Percentiles rank a stretch among this genome's conserved stretches.
phyloP scores from a whole-genome alignment of 2,797 vertebrate species.

The Botia almorhae region DNA sequence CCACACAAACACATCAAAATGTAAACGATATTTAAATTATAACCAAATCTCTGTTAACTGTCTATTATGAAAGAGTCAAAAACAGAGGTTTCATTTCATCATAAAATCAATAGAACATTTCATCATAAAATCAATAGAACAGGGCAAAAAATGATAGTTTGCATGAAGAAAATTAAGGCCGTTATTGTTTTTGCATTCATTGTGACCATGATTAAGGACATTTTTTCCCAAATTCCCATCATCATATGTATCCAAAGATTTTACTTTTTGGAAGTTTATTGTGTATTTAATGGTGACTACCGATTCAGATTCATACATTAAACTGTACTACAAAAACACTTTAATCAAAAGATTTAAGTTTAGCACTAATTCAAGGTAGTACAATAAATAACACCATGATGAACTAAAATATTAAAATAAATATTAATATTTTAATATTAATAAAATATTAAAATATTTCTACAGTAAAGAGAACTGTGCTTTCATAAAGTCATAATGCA shows the following conservation, averaged over 20 bases:
- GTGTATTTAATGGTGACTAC: too few relatives aligned
- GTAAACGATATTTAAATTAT: neutral
- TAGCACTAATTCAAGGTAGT: too few relatives aligned
- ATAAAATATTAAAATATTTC: too few relatives aligned
- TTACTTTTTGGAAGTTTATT: too few relatives aligned
- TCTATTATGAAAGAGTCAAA: neutral
- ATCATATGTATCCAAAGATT: neutral
- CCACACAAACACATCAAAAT: neutral
- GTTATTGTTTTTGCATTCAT: neutral
- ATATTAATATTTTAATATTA: too few relatives aligned
- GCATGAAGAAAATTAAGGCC: neutral
- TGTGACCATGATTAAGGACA: neutral
- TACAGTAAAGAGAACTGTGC: too few relatives aligned
- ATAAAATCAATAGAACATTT: neutral
- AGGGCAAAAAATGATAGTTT: neutral
- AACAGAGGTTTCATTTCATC: slow-evolving; percentile 4
- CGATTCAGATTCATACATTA: too few relatives aligned
- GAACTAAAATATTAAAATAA: too few relatives aligned
- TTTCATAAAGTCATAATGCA: too few relatives aligned
- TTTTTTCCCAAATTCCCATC: neutral
- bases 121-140: neutral
- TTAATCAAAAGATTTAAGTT: too few relatives aligned
- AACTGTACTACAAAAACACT: too few relatives aligned
- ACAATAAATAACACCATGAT: too few relatives aligned
- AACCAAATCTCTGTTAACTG: slow-evolving; percentile 8